Percentiles rank a stretch among this genome's conserved stretches.
Evolutionary conservation across 2,113 vertebrate genomes (phyloP).

Genomic region (Pelodiscus sinensis): DNA sequence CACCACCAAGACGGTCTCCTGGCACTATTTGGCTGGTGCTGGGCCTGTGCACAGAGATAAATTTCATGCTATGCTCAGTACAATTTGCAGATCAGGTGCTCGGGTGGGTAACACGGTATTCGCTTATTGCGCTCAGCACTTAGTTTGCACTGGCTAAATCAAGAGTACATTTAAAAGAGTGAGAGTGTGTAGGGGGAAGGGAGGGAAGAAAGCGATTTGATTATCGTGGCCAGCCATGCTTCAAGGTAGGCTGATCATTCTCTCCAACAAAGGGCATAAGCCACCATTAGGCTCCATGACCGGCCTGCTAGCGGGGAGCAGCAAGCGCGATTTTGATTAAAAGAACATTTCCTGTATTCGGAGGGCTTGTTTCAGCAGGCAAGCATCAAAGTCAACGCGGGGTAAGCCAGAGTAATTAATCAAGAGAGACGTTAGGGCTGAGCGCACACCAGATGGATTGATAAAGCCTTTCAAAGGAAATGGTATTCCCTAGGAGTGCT

Average conservation of each 20-base stretch:
- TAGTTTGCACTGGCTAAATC: background rate
- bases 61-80: background rate
- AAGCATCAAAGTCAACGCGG: conserved; percentile 84
- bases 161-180: background rate
- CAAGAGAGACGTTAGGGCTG: conserved; percentile 83
- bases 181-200: background rate
- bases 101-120: background rate
- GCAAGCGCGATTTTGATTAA: conserved; percentile 69
- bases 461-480: conserved; percentile 87
- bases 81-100: background rate
- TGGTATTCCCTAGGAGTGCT: conserved; percentile 83
- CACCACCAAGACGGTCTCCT: no score
- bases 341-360: conserved; percentile 78
- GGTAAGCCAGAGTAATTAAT: conserved; percentile 84
- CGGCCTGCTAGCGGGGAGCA: conserved; percentile 40
- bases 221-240: conserved; percentile 8
- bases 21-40: background rate
- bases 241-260: conserved; percentile 81
- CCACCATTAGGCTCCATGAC: conserved; percentile 51
- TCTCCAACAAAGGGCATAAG: conserved; percentile 68
- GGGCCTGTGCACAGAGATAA: background rate
- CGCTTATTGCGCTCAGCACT: background rate
- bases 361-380: conserved; percentile 74
- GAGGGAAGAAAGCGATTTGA: background rate
- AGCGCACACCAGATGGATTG: conserved; percentile 88